A percentile compares a stretch with the other conserved stretches of the same genome.
Conservation (phyloP, 2,113 vertebrate species). For the Ceyx cyanopectus region DNA sequence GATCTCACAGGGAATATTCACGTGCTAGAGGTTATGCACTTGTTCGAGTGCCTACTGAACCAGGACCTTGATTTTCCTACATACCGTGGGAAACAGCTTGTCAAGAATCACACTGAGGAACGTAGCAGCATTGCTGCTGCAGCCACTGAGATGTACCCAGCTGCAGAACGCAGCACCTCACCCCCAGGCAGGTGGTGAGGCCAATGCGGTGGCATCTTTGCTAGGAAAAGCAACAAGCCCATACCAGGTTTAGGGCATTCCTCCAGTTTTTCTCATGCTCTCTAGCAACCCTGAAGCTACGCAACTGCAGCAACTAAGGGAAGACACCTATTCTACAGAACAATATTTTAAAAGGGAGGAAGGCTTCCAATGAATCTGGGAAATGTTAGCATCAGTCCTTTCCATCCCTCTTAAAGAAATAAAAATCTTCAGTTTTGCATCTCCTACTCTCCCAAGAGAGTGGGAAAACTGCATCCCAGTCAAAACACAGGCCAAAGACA, state of each 20-base stretch:
- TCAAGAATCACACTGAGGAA: background rate
- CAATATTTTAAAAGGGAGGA: background rate
- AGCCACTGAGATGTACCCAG: background rate
- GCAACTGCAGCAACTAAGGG: background rate
- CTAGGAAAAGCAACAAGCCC: background rate
- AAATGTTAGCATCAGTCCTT: background rate
- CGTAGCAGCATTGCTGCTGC: background rate
- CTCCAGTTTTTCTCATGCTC: background rate
- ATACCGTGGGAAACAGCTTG: background rate
- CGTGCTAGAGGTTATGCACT: constrained; percentile 59
- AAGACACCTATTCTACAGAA: background rate
- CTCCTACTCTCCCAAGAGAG: background rate
- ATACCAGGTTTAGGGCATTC: background rate
- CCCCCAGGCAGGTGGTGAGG: background rate
- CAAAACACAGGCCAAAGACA: background rate
- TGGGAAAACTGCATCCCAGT: background rate
- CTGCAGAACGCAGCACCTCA: background rate
- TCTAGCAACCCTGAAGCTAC: background rate
- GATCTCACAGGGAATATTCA: constrained; percentile 61
- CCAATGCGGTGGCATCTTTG: background rate
- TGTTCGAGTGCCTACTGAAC: background rate
- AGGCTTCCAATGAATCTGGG: background rate
- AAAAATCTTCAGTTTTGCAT: background rate
- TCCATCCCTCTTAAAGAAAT: background rate
- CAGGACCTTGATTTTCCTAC: constrained; percentile 11